These are phyloP conservation scores for Brachycybe producta DNA, from an alignment of 2,888 invertebrate species.

Conservation along the genomic window DNA sequence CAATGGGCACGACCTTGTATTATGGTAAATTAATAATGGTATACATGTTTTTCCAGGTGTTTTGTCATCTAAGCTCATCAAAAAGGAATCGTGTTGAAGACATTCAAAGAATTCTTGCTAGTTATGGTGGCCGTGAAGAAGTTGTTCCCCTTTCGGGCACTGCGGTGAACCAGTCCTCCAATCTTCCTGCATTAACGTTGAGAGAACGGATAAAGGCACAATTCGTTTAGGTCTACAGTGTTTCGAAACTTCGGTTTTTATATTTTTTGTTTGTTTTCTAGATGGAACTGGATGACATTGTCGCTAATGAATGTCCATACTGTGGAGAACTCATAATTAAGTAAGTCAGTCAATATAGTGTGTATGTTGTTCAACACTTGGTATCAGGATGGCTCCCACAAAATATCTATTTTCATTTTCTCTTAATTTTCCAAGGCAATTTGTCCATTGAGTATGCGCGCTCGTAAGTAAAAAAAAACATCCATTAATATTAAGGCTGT, in stretches of 20 bases:
- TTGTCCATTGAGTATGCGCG: no score
- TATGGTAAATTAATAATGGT: no score
- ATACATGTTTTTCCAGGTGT: conserved; percentile 38
- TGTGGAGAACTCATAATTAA: conserved; percentile 85
- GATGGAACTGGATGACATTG: conserved; percentile 71
- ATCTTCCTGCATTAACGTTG: background rate
- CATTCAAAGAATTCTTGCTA: conserved; percentile 32
- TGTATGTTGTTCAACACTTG: background rate
- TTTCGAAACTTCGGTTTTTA: background rate
- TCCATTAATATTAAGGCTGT: no score
- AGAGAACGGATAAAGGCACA: background rate
- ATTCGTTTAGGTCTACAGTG: background rate
- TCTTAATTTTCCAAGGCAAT: no score
- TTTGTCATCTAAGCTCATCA: conserved; percentile 46
- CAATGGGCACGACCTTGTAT: no score
- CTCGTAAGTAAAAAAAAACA: no score
- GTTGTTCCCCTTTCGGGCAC: background rate
- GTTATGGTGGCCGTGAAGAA: background rate
- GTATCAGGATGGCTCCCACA: no score
- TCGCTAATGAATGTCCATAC: conserved; percentile 82
- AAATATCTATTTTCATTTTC: no score
- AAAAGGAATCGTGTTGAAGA: conserved; percentile 41
- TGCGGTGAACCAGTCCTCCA: background rate
- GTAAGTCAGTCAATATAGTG: conserved; percentile 29
- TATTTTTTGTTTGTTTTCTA: conserved; percentile 37